Percentiles rank a stretch among this genome's conserved stretches.
Conservation (phyloP, 2,888 invertebrate genomes). For the Gerris lacustris region DNA sequence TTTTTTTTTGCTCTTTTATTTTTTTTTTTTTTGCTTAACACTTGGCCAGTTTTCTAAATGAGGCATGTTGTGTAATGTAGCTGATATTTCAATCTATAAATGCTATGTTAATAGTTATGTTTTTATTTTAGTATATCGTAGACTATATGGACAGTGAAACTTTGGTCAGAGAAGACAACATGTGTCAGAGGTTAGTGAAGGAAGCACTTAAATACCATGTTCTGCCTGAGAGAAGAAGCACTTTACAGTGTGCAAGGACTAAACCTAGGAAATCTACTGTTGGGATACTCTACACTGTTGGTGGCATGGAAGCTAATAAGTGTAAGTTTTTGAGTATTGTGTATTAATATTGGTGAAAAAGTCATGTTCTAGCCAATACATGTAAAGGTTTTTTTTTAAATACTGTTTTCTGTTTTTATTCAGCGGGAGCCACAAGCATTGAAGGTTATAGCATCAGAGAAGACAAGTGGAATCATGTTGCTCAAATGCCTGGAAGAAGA, state of each 20-base stretch:
- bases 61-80: too few relatives aligned
- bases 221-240: constrained; percentile 67
- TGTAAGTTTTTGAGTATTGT: constrained; percentile 36
- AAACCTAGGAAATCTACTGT: constrained; percentile 84
- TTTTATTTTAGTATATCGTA: constrained; percentile 57
- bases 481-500: constrained; percentile 65
- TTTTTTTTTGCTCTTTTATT: too few relatives aligned
- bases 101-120: background rate
- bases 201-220: constrained; percentile 90
- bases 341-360: background rate
- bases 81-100: too few relatives aligned
- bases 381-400: background rate
- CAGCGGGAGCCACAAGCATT: constrained; percentile 69
- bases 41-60: too few relatives aligned
- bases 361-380: background rate
- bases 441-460: constrained; percentile 75
- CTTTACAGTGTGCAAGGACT: constrained; percentile 66
- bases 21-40: too few relatives aligned
- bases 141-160: constrained; percentile 66
- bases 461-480: constrained; percentile 64
- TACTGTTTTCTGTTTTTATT: constrained; percentile 14
- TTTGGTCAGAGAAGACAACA: constrained; percentile 49
- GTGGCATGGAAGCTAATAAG: constrained; percentile 87
- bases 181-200: constrained; percentile 78
- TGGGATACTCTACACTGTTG: constrained; percentile 73